Conservation (phyloP, 2,113 vertebrate genomes). For the Pterocles gutturalis region DNA sequence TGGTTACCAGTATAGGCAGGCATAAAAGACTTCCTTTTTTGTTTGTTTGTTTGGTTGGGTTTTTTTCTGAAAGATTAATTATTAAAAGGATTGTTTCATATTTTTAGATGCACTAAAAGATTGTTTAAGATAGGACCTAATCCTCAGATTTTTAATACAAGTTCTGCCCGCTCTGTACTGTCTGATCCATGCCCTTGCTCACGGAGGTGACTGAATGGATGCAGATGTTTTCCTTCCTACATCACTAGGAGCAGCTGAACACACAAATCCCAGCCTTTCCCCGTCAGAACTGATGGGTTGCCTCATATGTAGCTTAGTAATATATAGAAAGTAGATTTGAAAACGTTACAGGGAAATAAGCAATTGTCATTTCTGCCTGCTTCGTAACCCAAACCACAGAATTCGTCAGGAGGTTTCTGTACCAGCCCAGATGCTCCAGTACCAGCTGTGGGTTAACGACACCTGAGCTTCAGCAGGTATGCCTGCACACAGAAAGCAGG, state of each 20-base stretch:
- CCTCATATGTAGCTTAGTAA: not conserved
- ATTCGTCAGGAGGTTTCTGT: not conserved
- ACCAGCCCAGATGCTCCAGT: not conserved
- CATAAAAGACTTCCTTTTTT: not conserved
- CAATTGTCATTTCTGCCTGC: not conserved
- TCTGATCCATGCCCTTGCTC: not conserved
- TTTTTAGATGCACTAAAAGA: not conserved
- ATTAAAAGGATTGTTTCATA: not conserved
- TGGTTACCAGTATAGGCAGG: not conserved
- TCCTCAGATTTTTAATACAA: not conserved
- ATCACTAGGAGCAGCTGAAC: slow-evolving; percentile 18
- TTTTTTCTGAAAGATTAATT: not conserved
- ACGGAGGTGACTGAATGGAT: not conserved
- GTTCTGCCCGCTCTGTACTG: not conserved
- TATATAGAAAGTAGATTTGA: not conserved
- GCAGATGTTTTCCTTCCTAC: slow-evolving; percentile 13
- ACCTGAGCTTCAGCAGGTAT: not conserved
- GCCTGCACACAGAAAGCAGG: not conserved
- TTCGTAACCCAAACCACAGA: not conserved
- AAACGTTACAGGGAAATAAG: not conserved
- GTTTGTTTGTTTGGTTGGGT: not conserved
- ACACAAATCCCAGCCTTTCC: slow-evolving; percentile 2
- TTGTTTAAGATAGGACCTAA: not conserved
- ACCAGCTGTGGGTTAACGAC: not conserved
- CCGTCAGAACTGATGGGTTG: not conserved